These are phyloP conservation scores for Nephrotoma appendiculata DNA, from an alignment of 2,888 invertebrate genomes.

Conservation along the genomic window DNA sequence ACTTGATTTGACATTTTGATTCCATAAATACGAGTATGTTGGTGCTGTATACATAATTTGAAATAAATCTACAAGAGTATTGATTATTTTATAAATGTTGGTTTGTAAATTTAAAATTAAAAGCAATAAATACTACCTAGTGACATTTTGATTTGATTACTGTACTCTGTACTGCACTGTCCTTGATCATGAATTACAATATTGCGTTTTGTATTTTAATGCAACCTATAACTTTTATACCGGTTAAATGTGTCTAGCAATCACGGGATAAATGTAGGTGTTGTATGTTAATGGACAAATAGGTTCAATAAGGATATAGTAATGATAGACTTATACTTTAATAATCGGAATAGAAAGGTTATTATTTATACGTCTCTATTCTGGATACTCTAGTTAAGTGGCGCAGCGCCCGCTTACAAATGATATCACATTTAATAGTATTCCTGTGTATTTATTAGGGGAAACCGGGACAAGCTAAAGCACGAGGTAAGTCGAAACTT, in stretches of 20 bases:
- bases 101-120: background rate
- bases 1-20: background rate
- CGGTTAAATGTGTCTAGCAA: background rate
- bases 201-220: background rate
- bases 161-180: background rate
- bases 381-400: no score
- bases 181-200: background rate
- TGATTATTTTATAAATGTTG: background rate
- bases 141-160: background rate
- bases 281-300: background rate
- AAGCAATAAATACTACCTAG: background rate
- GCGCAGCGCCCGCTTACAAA: no score
- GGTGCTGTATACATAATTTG: background rate
- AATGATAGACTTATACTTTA: no score
- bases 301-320: background rate
- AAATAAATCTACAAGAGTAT: background rate
- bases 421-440: no score
- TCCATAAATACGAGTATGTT: background rate
- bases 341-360: no score
- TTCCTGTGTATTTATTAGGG: no score
- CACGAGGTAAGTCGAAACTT: no score
- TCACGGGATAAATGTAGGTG: background rate
- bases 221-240: background rate
- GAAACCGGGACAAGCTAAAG: no score
- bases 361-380: no score